Base-by-base conservation (phyloP, 2,888 invertebrate genomes). In the Pachymerium ferrugineum region DNA sequence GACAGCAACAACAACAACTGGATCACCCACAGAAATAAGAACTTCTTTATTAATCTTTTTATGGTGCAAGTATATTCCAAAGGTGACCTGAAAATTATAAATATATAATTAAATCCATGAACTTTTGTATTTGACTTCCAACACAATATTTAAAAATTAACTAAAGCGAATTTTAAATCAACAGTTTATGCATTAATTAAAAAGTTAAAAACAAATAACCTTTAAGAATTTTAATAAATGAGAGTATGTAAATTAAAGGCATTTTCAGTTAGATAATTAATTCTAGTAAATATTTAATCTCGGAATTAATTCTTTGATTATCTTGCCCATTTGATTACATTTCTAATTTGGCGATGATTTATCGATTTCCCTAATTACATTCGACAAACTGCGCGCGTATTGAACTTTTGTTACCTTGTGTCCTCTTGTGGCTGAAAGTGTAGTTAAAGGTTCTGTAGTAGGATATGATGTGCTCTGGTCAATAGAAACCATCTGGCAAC, bases 401-500 rank as follows among this genome's bases (percentile, higher is more conserved):
- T 10, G 1, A 12, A 54, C 19, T 30, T 30, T 30, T 69, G 54
- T n/a, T 70, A 76, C 75, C 73, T 76, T 74, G 31, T 73, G 72
- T n/a, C 76, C 78, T 70, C 77, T 74, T 14, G 73, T 73, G 54
- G 72, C 67, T 8, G 76, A 29, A 16, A 79, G 75, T 10, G 78
- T 77, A 10, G 76, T 33, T 33, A 79, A 72, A 2, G 79, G 79
- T 72, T 79, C 79, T n/a, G 70, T 74, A n/a, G 91, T 90, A 79
- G 89, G 92, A 77, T 88, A 85, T 0, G 93, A 94, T 1, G 90
- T 92, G 67, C 86, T 85, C 83, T 95, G 97, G 83, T 97, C 90
- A 76, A 97, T 90, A 81, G 97, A 96, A 75, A 98, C 91, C 93
- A 97, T 97, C 83, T 95, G 94, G 81, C 97, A 98, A 73, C 97